phyloP scores from a whole-genome alignment of 2,888 invertebrate species.

The Oligia strigilis region DNA sequence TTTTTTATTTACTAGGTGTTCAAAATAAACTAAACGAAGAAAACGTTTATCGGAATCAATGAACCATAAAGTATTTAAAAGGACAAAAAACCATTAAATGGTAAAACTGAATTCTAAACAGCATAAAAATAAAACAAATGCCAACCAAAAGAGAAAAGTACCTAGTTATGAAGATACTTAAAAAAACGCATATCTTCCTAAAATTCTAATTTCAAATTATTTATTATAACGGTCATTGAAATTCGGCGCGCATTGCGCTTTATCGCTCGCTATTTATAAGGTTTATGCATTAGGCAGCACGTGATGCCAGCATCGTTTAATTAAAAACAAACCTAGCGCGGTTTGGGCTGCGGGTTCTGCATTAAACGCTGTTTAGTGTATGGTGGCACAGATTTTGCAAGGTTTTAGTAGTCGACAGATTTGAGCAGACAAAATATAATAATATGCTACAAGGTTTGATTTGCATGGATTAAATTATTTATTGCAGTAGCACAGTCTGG shows the following conservation, averaged over 20 bases:
- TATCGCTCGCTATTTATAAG: constrained; percentile 76
- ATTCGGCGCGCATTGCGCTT: constrained; percentile 79
- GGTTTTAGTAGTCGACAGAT: neutral
- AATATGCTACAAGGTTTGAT: neutral
- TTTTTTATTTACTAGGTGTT: neutral
- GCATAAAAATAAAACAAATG: neutral
- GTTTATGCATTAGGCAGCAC: constrained; percentile 73
- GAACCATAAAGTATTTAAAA: neutral
- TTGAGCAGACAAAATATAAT: neutral
- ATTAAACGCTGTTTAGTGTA: constrained; percentile 38
- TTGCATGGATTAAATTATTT: neutral
- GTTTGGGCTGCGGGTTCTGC: constrained; percentile 42
- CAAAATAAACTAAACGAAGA: neutral
- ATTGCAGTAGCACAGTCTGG: neutral
- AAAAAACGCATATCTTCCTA: constrained; percentile 68
- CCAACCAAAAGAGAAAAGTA: neutral
- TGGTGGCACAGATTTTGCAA: neutral
- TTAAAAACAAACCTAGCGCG: constrained; percentile 64
- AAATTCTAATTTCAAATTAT: constrained; percentile 75
- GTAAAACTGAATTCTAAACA: neutral
- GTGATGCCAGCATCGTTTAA: constrained; percentile 73
- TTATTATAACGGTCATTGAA: constrained; percentile 74
- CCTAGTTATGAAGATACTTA: constrained; percentile 4
- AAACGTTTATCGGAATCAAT: neutral
- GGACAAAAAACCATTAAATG: neutral